Percentiles rank a stretch among this genome's conserved stretches.
Conservation (phyloP, 1,140 invertebrate genomes). For the Cyrtorhinus lividipennis region DNA sequence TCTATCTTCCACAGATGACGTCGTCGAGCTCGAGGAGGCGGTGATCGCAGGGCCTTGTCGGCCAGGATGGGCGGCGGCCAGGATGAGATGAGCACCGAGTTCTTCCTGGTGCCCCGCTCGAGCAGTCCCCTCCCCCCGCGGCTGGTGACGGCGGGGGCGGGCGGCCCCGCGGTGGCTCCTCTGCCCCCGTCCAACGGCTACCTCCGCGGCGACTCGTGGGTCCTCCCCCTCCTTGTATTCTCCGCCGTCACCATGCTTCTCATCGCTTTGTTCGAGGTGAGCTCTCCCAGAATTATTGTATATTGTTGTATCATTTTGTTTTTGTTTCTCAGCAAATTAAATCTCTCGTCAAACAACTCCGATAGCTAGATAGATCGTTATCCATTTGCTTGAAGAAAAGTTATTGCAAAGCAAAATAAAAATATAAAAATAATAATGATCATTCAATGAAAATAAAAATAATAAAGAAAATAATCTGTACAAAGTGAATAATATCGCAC, state of each 20-base stretch:
- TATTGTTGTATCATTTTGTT: too few species aligned
- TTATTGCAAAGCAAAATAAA: too few species aligned
- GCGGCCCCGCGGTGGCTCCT: slow-evolving; percentile 3
- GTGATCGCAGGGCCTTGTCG: not conserved
- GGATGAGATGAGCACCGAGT: slow-evolving; percentile 25
- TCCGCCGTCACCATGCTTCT: slow-evolving; percentile 27
- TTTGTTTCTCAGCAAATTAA: too few species aligned
- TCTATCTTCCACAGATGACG: slow-evolving; percentile 6
- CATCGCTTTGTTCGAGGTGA: slow-evolving; percentile 27
- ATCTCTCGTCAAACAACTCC: too few species aligned
- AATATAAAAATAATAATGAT: too few species aligned
- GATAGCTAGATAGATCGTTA: too few species aligned
- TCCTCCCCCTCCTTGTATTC: slow-evolving; percentile 26
- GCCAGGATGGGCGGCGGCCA: slow-evolving; percentile 17
- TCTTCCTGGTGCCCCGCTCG: slow-evolving; percentile 24
- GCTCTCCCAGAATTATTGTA: too few species aligned
- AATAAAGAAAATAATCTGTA: too few species aligned
- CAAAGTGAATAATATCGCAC: too few species aligned
- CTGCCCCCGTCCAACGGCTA: slow-evolving; percentile 16
- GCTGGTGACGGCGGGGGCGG: slow-evolving; percentile 1
- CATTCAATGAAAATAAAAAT: too few species aligned
- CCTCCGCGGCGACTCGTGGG: slow-evolving; percentile 26
- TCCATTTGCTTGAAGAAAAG: too few species aligned
- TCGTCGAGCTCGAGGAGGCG: not conserved
- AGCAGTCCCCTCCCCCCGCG: slow-evolving; percentile 9